Conservation (phyloP, 2,888 invertebrate species). For the Ptychoptera albimana region DNA sequence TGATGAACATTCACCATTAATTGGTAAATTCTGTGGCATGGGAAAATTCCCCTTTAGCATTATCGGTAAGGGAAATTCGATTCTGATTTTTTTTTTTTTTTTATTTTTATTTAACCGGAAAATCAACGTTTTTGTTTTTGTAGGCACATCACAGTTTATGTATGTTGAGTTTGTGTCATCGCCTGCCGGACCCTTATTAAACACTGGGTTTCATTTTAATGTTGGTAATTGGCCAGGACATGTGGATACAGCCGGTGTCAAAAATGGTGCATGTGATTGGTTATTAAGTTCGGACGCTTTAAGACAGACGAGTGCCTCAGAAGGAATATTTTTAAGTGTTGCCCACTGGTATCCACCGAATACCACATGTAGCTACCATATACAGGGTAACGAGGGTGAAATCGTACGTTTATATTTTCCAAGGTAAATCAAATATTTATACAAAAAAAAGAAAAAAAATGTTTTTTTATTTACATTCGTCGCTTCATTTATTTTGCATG, state of each 20-base stretch:
- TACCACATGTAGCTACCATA: constrained; percentile 80
- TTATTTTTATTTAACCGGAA: constrained; percentile 5
- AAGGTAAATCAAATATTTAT: constrained; percentile 35
- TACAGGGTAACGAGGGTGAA: constrained; percentile 73
- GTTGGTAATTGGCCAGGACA: constrained; percentile 90
- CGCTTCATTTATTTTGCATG: background rate
- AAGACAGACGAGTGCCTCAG: constrained; percentile 60
- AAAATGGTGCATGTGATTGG: constrained; percentile 81
- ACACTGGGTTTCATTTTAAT: constrained; percentile 89
- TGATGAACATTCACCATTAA: constrained; percentile 70
- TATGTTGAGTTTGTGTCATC: constrained; percentile 83
- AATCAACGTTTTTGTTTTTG: constrained; percentile 3
- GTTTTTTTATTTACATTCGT: background rate
- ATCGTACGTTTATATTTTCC: constrained; percentile 82
- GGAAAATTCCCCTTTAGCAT: constrained; percentile 89
- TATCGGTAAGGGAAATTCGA: constrained; percentile 38
- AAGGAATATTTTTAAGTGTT: constrained; percentile 79
- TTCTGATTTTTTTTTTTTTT: background rate
- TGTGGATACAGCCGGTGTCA: constrained; percentile 74
- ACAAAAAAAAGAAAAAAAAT: background rate
- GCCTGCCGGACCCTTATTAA: constrained; percentile 74
- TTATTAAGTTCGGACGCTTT: constrained; percentile 67
- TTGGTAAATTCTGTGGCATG: constrained; percentile 85
- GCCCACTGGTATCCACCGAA: constrained; percentile 92
- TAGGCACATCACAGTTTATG: constrained; percentile 67